Conservation (phyloP, 2,113 vertebrate species). For the Orycteropus afer region DNA sequence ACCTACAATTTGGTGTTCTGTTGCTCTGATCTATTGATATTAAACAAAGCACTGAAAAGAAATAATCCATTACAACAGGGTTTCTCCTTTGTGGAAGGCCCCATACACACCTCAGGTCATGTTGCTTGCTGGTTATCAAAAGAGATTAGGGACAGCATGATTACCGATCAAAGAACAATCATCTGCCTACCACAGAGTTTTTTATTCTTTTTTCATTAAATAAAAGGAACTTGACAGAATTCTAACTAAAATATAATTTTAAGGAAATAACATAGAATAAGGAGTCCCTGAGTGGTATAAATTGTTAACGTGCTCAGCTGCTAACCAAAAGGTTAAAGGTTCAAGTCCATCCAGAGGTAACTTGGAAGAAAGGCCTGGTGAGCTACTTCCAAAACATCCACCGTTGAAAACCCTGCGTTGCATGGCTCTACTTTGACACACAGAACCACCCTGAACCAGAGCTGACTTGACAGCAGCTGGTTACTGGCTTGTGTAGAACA, state of each 20-base stretch:
- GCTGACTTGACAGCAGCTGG: background rate
- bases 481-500: background rate
- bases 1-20: constrained; percentile 52
- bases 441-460: background rate
- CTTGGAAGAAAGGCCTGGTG: background rate
- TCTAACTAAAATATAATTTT: constrained; percentile 50
- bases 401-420: background rate
- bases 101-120: background rate
- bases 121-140: constrained; percentile 48
- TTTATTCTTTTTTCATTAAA: constrained; percentile 64
- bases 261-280: background rate
- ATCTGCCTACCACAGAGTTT: constrained; percentile 55
- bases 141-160: constrained; percentile 59
- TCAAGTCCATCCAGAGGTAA: background rate
- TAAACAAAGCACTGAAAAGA: constrained; percentile 6
- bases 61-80: background rate
- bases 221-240: constrained; percentile 67
- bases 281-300: background rate
- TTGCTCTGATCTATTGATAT: constrained; percentile 21
- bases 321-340: background rate
- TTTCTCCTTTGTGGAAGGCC: constrained; percentile 20
- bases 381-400: background rate
- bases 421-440: background rate
- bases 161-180: constrained; percentile 61
- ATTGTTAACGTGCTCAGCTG: background rate